phyloP scores from a whole-genome alignment of 2,797 vertebrate genomes.

The Falco biarmicus region DNA sequence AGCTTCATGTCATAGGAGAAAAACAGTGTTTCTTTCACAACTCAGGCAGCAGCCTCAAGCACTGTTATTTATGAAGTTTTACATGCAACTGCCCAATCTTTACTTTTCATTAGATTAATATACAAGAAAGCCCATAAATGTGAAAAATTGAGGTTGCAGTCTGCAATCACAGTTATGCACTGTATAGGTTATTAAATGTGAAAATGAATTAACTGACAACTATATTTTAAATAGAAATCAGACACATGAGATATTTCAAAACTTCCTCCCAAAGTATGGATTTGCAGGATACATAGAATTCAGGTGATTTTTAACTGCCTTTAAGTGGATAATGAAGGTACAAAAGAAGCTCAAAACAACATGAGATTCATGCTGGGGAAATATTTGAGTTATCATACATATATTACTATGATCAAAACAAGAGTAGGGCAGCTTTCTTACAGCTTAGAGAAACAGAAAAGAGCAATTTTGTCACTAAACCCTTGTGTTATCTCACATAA shows the following conservation, averaged over 20 bases:
- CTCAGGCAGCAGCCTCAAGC: slow-evolving; percentile 43
- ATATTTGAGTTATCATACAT: background rate
- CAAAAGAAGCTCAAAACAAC: background rate
- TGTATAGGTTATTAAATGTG: background rate
- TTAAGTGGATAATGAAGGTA: background rate
- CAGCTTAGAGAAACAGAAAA: background rate
- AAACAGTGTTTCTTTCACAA: slow-evolving; percentile 50
- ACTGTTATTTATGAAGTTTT: slow-evolving; percentile 40
- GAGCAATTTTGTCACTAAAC: background rate
- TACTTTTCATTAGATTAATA: slow-evolving; percentile 25
- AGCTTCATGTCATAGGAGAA: slow-evolving; percentile 58
- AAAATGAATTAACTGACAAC: background rate
- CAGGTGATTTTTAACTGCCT: background rate
- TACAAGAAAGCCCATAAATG: background rate
- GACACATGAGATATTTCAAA: background rate
- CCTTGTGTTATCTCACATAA: background rate
- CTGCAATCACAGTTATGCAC: background rate
- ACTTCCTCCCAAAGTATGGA: background rate
- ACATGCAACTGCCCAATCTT: background rate
- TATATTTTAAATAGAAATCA: slow-evolving; percentile 20
- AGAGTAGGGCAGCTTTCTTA: background rate
- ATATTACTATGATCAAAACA: background rate
- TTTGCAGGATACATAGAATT: background rate
- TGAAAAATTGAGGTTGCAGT: background rate
- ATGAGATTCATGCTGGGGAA: background rate